phyloP scores from a whole-genome alignment of 2,113 vertebrate genomes.

The Rhizomys pruinosus region DNA sequence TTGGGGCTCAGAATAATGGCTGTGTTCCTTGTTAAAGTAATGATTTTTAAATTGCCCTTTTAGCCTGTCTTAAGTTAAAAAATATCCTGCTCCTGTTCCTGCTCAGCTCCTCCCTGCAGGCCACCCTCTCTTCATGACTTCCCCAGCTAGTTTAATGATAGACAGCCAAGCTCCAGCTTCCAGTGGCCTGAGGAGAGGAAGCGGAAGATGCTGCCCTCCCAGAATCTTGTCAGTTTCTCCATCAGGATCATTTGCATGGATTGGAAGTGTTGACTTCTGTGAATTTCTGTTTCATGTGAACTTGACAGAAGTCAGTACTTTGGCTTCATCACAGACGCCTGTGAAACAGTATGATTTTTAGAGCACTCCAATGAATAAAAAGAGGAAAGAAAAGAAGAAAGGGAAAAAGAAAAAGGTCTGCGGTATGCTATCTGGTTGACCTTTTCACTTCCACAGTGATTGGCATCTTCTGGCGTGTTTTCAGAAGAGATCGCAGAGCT shows the following conservation, averaged over 20 bases:
- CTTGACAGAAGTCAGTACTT: constrained; percentile 56
- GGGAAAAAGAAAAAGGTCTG: background rate
- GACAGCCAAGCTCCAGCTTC: constrained; percentile 61
- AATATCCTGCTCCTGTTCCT: background rate
- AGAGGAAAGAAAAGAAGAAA: background rate
- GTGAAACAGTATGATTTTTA: constrained; percentile 42
- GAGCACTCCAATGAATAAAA: constrained; percentile 44
- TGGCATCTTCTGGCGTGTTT: constrained; percentile 80
- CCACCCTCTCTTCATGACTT: background rate
- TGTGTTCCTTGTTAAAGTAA: constrained; percentile 70
- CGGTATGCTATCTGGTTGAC: constrained; percentile 74
- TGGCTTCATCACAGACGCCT: constrained; percentile 58
- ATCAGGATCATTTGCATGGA: constrained; percentile 34
- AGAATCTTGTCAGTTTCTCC: constrained; percentile 54
- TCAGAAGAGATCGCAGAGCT: constrained; percentile 77
- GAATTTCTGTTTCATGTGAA: constrained; percentile 57
- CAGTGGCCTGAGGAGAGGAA: background rate
- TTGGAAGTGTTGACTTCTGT: constrained; percentile 73
- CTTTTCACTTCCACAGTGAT: constrained; percentile 82
- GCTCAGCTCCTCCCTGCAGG: background rate
- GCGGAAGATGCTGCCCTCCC: background rate
- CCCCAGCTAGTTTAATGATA: constrained; percentile 70
- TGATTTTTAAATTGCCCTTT: constrained; percentile 75
- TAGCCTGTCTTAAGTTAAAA: constrained; percentile 60
- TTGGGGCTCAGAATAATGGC: constrained; percentile 72